Evolutionary conservation across 2,113 vertebrate genomes (phyloP).

Genomic region (Pterocles gutturalis): DNA sequence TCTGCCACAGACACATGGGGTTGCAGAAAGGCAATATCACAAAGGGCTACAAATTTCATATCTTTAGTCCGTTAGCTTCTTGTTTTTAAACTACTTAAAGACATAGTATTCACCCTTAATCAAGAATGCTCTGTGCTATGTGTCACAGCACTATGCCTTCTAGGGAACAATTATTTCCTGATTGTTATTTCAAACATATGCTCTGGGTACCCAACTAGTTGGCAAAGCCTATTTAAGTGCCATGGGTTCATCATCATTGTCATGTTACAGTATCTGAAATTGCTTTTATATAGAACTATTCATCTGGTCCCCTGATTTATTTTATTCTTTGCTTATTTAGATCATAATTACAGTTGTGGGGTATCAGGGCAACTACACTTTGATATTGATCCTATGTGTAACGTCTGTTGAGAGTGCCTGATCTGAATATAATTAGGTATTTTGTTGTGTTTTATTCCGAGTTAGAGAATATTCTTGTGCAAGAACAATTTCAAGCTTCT

Average conservation of each 20-base stretch:
- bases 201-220: not conserved
- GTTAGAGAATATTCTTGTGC: not conserved
- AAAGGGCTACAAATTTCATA: not conserved
- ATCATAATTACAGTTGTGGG: constrained; percentile 28
- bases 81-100: not conserved
- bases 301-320: constrained; percentile 22
- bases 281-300: not conserved
- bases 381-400: constrained; percentile 28
- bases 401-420: constrained; percentile 36
- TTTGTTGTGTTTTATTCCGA: not conserved
- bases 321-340: constrained; percentile 43
- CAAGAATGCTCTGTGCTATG: not conserved
- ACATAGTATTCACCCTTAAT: not conserved
- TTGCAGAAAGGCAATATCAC: not conserved
- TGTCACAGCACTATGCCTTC: not conserved
- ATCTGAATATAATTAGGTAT: constrained; percentile 9
- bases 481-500: constrained; percentile 16
- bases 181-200: not conserved
- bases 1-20: not conserved
- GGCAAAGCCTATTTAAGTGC: not conserved
- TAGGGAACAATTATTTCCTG: not conserved
- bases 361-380: not conserved
- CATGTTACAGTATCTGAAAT: not conserved
- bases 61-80: not conserved
- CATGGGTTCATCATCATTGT: not conserved